phyloP scores from a whole-genome alignment of 2,113 vertebrate genomes.

The Gnathonemus echidnorhynchus region DNA sequence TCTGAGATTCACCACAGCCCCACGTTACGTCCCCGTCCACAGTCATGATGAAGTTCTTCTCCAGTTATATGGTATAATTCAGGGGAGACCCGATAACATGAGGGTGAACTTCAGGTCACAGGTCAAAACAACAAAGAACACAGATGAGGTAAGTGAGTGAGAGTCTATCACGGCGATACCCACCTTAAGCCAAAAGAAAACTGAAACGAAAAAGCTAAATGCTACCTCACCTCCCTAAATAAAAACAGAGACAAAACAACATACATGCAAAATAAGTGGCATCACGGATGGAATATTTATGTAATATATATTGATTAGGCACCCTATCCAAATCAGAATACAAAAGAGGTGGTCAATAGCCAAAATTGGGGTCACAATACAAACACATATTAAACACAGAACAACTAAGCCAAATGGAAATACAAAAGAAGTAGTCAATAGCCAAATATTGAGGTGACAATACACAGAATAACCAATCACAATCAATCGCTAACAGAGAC shows the following conservation, averaged over 20 bases:
- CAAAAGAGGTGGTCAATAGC: background rate
- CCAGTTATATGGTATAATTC: background rate
- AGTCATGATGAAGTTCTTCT: background rate
- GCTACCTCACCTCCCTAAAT: background rate
- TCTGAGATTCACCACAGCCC: background rate
- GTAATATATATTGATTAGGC: background rate
- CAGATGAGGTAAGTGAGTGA: background rate
- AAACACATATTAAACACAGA: background rate
- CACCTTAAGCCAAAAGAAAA: background rate
- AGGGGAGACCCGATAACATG: background rate
- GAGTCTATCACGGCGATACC: background rate
- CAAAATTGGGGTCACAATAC: background rate
- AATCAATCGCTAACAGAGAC: background rate
- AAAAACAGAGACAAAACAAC: background rate
- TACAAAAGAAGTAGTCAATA: background rate
- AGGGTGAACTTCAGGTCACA: background rate
- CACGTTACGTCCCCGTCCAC: background rate
- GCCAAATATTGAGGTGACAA: background rate
- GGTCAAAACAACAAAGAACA: background rate
- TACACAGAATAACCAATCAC: background rate
- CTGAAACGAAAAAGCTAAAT: background rate
- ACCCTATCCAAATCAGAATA: background rate
- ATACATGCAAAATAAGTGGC: background rate
- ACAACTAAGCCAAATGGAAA: background rate
- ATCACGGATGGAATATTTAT: background rate